Evolutionary conservation across 2,113 vertebrate genomes (phyloP), one percentile per base, ranked within the genome.

Genomic region (Actinemys pallida): DNA sequence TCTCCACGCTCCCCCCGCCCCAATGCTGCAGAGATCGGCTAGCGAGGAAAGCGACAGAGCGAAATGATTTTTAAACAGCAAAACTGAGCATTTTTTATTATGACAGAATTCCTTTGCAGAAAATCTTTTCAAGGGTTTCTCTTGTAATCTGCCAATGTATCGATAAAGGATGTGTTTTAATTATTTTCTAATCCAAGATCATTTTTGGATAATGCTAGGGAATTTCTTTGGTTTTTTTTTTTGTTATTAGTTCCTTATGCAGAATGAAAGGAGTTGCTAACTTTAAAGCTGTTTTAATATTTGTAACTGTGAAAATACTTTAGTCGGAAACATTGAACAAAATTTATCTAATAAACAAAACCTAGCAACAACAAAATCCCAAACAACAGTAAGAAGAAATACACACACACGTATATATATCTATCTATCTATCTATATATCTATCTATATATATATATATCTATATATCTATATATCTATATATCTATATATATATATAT

Each of bases 11-110:
- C 39, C 80, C 78, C 50, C 22, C 24, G 5, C 4, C 2, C 1
- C 72, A 96, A 93, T 57, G 54, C 94, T 96, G 97, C 97, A 97
- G 98, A 94, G 91, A 69, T 92, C 87, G 94, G 88, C 84, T 93
- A 91, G 80, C 87, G 82, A 86, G 85, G 85, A 92, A 90, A 72
- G 91, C 95, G 89, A 94, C 89, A 62, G 50, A 86, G 89, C 20
- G 86, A 95, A 95, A 94, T 22, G 85, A 93, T 24, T 89, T 92
- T 86, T 91, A 97, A 93, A 89, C 45, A 90, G 50, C 47, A 87
- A 65, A 75, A n/a, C 57, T 13, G 20, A 82, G 47, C 3, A 10
- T 45, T 69, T 89, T 89, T 76, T 53, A 87, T 90, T 78, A 11
- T 84, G 90, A 72, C 83, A 93, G 84, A 93, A 97, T 96, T 94